Percentiles rank a stretch among this genome's conserved stretches.
phyloP scores from a whole-genome alignment of 2,888 invertebrate species.

The Branchipolynoe longqiensis region DNA sequence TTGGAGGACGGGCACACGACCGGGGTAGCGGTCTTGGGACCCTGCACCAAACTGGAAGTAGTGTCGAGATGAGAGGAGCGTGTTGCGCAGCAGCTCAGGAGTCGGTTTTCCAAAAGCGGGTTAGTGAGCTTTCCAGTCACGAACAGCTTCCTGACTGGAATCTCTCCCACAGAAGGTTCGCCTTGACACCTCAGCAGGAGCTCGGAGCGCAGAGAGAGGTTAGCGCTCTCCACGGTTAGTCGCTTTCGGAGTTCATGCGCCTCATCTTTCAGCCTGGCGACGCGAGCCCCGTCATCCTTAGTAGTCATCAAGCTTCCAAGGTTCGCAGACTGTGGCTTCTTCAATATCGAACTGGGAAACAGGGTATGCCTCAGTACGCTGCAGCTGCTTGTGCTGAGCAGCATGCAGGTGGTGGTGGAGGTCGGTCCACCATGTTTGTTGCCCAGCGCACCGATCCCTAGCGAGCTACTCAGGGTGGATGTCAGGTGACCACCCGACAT shows the following conservation, averaged over 20 bases:
- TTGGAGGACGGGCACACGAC: neutral
- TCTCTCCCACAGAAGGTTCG: neutral
- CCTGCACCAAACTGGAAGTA: neutral
- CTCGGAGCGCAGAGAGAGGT: neutral
- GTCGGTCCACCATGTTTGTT: neutral
- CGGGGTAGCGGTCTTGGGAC: neutral
- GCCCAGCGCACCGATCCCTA: neutral
- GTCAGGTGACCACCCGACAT: neutral
- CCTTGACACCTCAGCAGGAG: neutral
- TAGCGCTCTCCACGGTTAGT: neutral
- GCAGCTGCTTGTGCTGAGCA: slow-evolving; percentile 4
- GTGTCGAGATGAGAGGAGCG: neutral
- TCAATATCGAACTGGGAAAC: neutral
- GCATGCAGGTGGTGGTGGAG: neutral
- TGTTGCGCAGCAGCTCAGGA: neutral
- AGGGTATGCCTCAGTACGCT: neutral
- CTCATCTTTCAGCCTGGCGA: neutral
- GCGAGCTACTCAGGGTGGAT: neutral
- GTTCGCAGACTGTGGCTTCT: neutral
- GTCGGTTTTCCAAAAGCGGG: neutral
- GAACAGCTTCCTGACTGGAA: neutral
- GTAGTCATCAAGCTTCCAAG: neutral
- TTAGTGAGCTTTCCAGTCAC: neutral
- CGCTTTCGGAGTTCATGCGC: neutral
- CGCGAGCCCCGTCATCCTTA: neutral